These are phyloP conservation scores for Athalia rosae DNA, from an alignment of 2,888 invertebrate species.

Conservation along the genomic window DNA sequence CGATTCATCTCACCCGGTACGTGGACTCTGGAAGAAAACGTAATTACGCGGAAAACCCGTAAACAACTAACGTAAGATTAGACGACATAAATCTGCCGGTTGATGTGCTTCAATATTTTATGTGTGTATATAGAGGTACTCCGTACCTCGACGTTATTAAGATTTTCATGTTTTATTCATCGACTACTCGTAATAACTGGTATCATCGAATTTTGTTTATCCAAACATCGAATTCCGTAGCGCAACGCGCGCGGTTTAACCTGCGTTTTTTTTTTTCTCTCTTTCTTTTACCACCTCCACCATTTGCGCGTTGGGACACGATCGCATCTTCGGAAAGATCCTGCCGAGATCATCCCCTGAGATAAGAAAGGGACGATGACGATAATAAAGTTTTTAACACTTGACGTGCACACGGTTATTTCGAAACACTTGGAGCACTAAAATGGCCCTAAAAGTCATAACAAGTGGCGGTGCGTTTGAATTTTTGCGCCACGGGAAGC, in stretches of 20 bases:
- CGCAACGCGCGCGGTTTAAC: background rate
- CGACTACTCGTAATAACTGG: slow-evolving; percentile 35
- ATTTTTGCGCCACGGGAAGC: slow-evolving; percentile 39
- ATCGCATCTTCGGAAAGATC: background rate
- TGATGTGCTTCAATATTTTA: background rate
- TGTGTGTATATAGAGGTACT: background rate
- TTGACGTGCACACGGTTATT: slow-evolving; percentile 21
- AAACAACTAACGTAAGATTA: background rate
- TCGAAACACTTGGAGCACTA: slow-evolving; percentile 33
- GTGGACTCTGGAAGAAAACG: background rate
- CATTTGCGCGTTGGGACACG: slow-evolving; percentile 42
- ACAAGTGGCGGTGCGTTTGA: slow-evolving; percentile 27
- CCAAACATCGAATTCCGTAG: slow-evolving; percentile 21
- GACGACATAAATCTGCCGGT: background rate
- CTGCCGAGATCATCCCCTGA: slow-evolving; percentile 27
- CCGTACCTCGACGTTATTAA: slow-evolving; percentile 3
- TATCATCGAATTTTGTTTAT: slow-evolving; percentile 32
- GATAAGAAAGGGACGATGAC: slow-evolving; percentile 29
- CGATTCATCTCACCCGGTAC: background rate
- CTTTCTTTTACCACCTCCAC: slow-evolving; percentile 35
- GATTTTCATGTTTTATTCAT: slow-evolving; percentile 40
- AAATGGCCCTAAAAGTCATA: slow-evolving; percentile 25
- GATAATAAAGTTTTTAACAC: background rate
- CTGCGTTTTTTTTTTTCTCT: slow-evolving; percentile 36
- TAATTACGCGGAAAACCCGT: background rate